Base-by-base conservation (phyloP, 2,888 invertebrate genomes). In the Lycocerus yunnanus region DNA sequence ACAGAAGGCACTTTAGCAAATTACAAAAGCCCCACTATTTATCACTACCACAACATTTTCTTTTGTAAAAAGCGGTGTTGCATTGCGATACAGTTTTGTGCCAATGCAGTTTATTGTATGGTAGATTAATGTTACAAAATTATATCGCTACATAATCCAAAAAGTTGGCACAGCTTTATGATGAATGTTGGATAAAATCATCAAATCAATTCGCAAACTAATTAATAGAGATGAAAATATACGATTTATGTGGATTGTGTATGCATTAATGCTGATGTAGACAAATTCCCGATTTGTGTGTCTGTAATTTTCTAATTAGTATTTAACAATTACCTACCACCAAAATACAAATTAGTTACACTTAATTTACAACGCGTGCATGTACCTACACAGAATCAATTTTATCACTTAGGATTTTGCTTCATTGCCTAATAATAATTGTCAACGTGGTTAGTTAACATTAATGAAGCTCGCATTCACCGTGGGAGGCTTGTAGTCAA, bases 131-230 rank as follows among this genome's bases (percentile, higher is more conserved):
- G 69, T 15, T 63, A 58, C 66, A 59, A 24, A 73, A 65, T 68
- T 73, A 58, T 69, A 66, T n/a, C 59, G 43, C 63, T 69, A 59
- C 69, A 69, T 66, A 27, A 67, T 43, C 59, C 66, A 24, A 16
- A 65, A 73, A 73, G 69, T 73, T 73, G 73, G 73, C 73, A 73
- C 69, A 66, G 69, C 59, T 66, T 73, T 73, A 73, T 73, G 73
- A 73, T 69, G 58, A 66, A 73, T 73, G 60, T 73, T 20, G 18
- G 20, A 63, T 63, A 63, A 63, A 63, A 63, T 63, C 20, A 63
- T 63, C 61, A 20, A 63, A 18, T 20, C 18, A 63, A 63, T 63
- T 63, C 20, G 16, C 20, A n/a, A 63, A 18, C 61, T 63, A 63
- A 63, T 63, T 18, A 63, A 63, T 43, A 8, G 43, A 43, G 3